phyloP scores from a whole-genome alignment of 2,113 vertebrate species.

The Menidia beryllina region DNA sequence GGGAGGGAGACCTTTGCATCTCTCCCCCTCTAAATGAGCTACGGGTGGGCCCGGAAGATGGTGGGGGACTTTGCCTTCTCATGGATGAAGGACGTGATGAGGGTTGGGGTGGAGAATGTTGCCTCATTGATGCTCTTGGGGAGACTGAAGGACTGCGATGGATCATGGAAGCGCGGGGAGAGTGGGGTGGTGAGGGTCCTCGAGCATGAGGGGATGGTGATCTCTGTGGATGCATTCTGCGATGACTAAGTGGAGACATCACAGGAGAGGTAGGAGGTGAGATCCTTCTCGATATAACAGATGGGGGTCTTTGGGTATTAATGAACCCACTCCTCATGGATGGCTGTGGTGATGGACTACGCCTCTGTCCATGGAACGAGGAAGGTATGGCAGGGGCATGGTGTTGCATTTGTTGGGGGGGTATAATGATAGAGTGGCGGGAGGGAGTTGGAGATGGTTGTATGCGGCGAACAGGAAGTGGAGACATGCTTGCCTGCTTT shows the following conservation, averaged over 20 bases:
- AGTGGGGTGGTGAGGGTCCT: conserved; percentile 53
- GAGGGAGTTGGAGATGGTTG: conserved; percentile 71
- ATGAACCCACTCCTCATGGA: conserved; percentile 62
- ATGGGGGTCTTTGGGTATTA: conserved; percentile 76
- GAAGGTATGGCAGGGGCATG: conserved; percentile 60
- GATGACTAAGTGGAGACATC: conserved; percentile 50
- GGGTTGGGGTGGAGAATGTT: conserved; percentile 64
- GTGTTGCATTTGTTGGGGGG: conserved; percentile 62
- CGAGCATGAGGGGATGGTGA: conserved; percentile 50
- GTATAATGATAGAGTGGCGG: conserved; percentile 71
- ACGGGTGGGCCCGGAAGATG: conserved; percentile 49
- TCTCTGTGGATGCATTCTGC: conserved; percentile 71
- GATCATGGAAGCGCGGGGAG: conserved; percentile 68
- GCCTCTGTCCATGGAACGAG: conserved; percentile 60
- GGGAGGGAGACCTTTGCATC: conserved; percentile 52
- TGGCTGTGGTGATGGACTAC: conserved; percentile 72
- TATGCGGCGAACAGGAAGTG: conserved; percentile 41
- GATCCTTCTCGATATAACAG: conserved; percentile 68
- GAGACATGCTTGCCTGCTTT: conserved; percentile 75
- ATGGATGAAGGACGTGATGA: conserved; percentile 77
- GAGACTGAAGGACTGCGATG: conserved; percentile 71
- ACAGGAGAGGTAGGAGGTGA: conserved; percentile 57
- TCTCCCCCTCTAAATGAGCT: conserved; percentile 63
- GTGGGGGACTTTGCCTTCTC: conserved; percentile 62
- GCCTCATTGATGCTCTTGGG: conserved; percentile 63